Evolutionary conservation across 1,140 invertebrate species (phyloP).

Genomic region (Rhynchophorus ferrugineus): DNA sequence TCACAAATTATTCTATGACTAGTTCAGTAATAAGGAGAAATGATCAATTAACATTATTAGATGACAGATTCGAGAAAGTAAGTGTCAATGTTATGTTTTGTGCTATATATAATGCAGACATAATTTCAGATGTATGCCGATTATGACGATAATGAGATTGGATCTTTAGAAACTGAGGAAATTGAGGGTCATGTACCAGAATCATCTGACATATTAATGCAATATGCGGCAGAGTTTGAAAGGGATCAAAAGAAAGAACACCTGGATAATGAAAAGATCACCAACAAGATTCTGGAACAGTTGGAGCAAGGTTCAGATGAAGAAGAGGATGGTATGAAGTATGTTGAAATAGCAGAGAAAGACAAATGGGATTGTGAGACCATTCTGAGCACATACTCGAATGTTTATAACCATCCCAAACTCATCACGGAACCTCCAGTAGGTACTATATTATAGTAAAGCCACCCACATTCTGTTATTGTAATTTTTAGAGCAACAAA

Average conservation of each 20-base stretch:
- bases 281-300: conserved; percentile 24
- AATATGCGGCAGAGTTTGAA: conserved; percentile 55
- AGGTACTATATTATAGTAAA: conserved; percentile 10
- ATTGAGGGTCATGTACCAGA: conserved; percentile 73
- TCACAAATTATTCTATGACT: conserved; percentile 91
- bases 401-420: conserved; percentile 85
- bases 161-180: conserved; percentile 80
- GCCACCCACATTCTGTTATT: neutral
- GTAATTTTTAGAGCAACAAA: conserved; percentile 40
- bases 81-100: conserved; percentile 5
- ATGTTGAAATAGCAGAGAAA: conserved; percentile 36
- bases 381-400: conserved; percentile 84
- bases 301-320: conserved; percentile 37
- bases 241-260: conserved; percentile 51
- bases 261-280: conserved; percentile 43
- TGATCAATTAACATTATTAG: conserved; percentile 72
- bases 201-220: conserved; percentile 58
- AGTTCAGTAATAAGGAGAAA: conserved; percentile 86
- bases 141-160: conserved; percentile 87
- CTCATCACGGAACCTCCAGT: conserved; percentile 72
- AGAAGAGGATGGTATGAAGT: conserved; percentile 41
- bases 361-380: conserved; percentile 90
- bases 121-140: conserved; percentile 56
- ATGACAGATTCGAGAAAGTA: conserved; percentile 88
- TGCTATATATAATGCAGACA: conserved; percentile 3